Base-by-base conservation (phyloP, 2,797 vertebrate genomes). In the Acropternis orthonyx region DNA sequence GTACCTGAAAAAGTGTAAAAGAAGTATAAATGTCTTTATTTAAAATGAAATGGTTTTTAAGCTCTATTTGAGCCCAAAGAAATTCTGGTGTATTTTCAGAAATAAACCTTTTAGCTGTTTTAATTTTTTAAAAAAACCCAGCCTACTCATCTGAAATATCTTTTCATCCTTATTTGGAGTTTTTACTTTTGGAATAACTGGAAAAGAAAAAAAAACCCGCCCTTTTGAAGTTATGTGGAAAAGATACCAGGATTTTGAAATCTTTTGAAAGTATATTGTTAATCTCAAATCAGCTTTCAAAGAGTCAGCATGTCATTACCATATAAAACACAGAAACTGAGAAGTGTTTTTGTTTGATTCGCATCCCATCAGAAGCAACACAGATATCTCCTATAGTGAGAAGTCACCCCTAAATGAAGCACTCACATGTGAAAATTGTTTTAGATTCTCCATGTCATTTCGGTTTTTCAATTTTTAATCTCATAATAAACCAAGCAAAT, bases 331-430 rank as follows among this genome's bases (percentile, higher is more conserved):
- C 34, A 88, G 69, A 68, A 87, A 54, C 46, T 56, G 30, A 74
- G 44, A 89, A 88, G 32, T 76, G 58, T 67, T 78, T 87, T 34
- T 58, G 52, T 93, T 93, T 83, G 51, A 84, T 87, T 88, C 92
- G 32, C 67, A 80, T 87, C 52, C 14, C 46, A 26, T 78, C 63
- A 91, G 76, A 88, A 84, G 44, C 77, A 86, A 55, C 19, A 72
- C 48, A 87, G 36, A 21, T 61, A 72, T 30, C 91, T 93, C 28
- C 46, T 55, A 84, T 63, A 56, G 43, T 73, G 46, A 96, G 48
- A 94, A 95, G 49, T 79, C 55, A 37, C 41, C 49, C 58, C 37
- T 28, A n/a, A 81, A 75, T 66, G 8, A 44, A 85, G 32, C 30
- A 51, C 44, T 88, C 27, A 39, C 4, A 81, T 69, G 46, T 71